Percentiles rank a stretch among this genome's conserved stretches.
phyloP scores from a whole-genome alignment of 2,797 vertebrate genomes.

The Neopelma chrysocephalum region DNA sequence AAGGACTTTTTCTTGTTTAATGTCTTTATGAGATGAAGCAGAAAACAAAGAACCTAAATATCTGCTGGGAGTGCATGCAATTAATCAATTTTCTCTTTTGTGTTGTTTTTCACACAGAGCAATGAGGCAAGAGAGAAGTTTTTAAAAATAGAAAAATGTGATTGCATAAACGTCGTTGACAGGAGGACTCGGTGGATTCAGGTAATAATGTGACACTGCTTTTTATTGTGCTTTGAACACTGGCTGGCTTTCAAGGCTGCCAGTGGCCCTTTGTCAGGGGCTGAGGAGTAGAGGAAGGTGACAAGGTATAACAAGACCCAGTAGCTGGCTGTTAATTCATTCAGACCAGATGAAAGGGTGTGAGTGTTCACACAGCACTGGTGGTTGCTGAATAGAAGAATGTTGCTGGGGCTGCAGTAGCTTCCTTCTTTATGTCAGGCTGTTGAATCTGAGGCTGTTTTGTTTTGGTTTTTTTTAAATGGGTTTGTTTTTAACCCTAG shows the following conservation, averaged over 20 bases:
- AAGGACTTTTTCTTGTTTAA: background rate
- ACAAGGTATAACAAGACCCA: background rate
- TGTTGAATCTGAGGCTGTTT: background rate
- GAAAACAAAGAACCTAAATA: background rate
- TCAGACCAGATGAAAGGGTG: background rate
- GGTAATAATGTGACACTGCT: slow-evolving; percentile 31
- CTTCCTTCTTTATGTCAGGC: background rate
- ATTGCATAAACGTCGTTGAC: slow-evolving; percentile 22
- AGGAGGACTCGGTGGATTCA: slow-evolving; percentile 47
- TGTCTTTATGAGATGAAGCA: background rate
- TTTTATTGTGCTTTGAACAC: slow-evolving; percentile 9
- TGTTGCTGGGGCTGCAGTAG: background rate
- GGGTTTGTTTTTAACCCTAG: background rate
- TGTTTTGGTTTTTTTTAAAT: background rate
- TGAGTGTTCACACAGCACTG: background rate
- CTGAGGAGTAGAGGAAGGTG: background rate
- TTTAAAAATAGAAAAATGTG: slow-evolving; percentile 63
- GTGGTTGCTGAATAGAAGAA: background rate
- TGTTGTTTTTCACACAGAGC: slow-evolving; percentile 45
- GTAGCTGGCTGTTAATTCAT: slow-evolving; percentile 9
- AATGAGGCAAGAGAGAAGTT: slow-evolving; percentile 50
- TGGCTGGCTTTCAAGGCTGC: background rate
- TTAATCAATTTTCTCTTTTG: slow-evolving; percentile 25
- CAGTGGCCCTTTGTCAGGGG: background rate
- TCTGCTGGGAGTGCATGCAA: background rate